These are phyloP conservation scores for Dolomedes plantarius DNA, from an alignment of 2,888 invertebrate species.

Conservation along the genomic window DNA sequence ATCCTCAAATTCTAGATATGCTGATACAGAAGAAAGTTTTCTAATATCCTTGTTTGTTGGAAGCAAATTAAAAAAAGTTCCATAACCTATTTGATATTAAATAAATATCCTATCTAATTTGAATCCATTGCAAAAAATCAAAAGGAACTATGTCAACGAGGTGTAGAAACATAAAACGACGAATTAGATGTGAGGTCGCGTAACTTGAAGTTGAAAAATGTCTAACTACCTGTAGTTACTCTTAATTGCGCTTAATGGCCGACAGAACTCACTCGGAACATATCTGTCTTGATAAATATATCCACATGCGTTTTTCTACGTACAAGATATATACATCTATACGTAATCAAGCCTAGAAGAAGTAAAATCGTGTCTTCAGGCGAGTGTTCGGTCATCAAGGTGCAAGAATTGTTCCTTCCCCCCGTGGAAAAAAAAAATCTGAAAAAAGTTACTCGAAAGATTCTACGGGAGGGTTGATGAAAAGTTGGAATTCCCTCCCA, in stretches of 20 bases:
- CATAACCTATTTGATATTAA: too few relatives aligned
- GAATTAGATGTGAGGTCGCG: not conserved
- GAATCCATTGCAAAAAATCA: too few relatives aligned
- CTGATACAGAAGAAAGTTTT: too few relatives aligned
- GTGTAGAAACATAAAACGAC: not conserved
- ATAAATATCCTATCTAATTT: too few relatives aligned
- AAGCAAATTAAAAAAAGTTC: too few relatives aligned
- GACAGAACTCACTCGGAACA: not conserved
- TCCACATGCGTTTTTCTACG: not conserved
- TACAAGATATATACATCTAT: conserved; percentile 30
- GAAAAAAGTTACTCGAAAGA: conserved; percentile 43
- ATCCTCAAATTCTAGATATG: too few relatives aligned
- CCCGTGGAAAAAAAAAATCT: conserved; percentile 1
- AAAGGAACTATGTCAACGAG: too few relatives aligned
- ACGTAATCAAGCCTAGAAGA: conserved; percentile 45
- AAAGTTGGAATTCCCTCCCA: conserved; percentile 48
- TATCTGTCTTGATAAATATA: not conserved
- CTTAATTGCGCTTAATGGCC: conserved; percentile 62
- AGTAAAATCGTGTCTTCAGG: conserved; percentile 53
- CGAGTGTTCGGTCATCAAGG: conserved; percentile 59
- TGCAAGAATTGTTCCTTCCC: conserved; percentile 7
- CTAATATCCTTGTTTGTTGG: too few relatives aligned
- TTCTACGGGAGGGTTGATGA: conserved; percentile 8
- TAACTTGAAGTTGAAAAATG: conserved; percentile 13
- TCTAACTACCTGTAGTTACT: conserved; percentile 27